Conservation (phyloP, 2,888 invertebrate species). For the Trachelus stipa region DNA sequence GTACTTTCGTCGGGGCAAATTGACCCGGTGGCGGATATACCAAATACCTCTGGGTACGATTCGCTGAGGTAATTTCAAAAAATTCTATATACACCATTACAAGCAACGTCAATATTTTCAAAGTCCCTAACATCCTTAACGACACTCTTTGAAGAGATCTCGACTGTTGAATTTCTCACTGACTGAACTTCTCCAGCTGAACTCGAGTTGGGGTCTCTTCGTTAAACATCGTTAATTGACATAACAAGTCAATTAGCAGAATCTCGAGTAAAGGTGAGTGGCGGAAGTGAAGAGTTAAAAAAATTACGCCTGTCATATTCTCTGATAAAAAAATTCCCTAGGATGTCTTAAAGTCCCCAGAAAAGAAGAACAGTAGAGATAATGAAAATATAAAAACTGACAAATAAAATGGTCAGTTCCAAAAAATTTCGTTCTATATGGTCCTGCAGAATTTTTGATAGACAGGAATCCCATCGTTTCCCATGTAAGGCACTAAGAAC, state of each 20-base stretch:
- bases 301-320: neutral
- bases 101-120: neutral
- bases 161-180: neutral
- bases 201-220: neutral
- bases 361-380: too few relatives aligned
- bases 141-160: neutral
- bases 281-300: neutral
- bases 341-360: neutral
- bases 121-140: neutral
- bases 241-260: neutral
- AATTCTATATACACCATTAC: neutral
- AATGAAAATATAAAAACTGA: too few relatives aligned
- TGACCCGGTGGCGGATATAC: constrained; percentile 50
- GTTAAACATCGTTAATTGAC: neutral
- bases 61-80: neutral
- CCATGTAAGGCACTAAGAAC: neutral
- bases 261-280: neutral
- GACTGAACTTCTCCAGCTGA: neutral
- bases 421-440: too few relatives aligned
- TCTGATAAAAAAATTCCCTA: neutral
- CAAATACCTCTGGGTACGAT: constrained; percentile 43
- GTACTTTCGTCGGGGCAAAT: constrained; percentile 49
- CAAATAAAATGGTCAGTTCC: too few relatives aligned
- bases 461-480: neutral
- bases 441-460: too few relatives aligned